phyloP scores from a whole-genome alignment of 2,113 vertebrate genomes.

The Climacteris rufus region DNA sequence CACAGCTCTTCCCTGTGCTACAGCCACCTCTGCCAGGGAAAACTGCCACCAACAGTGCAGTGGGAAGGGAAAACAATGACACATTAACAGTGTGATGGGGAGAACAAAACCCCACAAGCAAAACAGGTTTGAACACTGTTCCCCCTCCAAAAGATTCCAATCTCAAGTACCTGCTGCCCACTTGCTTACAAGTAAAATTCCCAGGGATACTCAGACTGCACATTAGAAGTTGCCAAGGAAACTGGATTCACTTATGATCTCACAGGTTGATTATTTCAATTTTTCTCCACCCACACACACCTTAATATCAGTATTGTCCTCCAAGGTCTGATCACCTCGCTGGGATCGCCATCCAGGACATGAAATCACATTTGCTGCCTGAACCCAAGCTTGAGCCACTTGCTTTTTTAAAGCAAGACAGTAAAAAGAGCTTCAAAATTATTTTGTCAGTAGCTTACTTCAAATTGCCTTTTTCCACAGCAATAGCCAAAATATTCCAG shows the following conservation, averaged over 20 bases:
- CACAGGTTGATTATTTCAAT: not conserved
- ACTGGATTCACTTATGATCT: not conserved
- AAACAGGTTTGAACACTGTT: not conserved
- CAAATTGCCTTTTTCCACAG: not conserved
- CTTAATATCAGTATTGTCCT: not conserved
- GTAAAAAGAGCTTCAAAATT: not conserved
- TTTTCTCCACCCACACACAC: not conserved
- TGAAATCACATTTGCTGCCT: not conserved
- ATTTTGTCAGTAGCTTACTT: not conserved
- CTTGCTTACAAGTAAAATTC: not conserved
- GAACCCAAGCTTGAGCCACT: not conserved
- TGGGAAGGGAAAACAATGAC: not conserved
- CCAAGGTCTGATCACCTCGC: not conserved
- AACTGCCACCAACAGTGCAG: not conserved
- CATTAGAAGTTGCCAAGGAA: not conserved
- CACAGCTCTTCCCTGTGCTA: not conserved
- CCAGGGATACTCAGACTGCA: not conserved
- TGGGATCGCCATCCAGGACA: not conserved
- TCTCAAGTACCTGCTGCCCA: not conserved
- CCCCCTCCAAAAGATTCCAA: not conserved
- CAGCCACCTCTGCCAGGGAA: not conserved
- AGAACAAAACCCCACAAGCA: rapidly evolving
- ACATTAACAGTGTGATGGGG: not conserved
- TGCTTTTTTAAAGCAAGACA: not conserved
- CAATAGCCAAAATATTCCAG: not conserved